Evolutionary conservation across 2,113 vertebrate species (phyloP).

Genomic region (Hippocampus abdominalis): DNA sequence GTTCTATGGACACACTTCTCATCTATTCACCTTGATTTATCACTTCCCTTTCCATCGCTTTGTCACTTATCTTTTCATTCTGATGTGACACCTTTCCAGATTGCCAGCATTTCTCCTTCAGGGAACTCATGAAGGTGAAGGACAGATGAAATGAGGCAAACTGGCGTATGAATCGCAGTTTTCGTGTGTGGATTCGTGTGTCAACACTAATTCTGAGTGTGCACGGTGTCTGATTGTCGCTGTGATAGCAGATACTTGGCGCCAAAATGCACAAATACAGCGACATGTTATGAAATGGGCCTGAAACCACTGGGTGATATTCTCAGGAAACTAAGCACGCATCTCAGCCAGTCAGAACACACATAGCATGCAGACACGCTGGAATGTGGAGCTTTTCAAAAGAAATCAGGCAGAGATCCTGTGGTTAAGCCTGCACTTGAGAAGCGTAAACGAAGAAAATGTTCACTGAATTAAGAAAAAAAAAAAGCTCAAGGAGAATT

Average conservation of each 20-base stretch:
- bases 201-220: constrained; percentile 30
- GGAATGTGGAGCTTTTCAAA: constrained; percentile 25
- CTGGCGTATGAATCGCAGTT: neutral
- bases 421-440: neutral
- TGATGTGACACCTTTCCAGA: constrained; percentile 38
- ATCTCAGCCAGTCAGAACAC: constrained; percentile 10
- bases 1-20: constrained; percentile 25
- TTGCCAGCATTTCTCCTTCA: constrained; percentile 22
- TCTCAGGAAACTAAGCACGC: neutral
- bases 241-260: constrained; percentile 46
- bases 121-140: constrained; percentile 7
- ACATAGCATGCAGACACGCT: constrained; percentile 12
- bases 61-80: constrained; percentile 15
- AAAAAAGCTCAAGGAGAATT: neutral
- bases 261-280: constrained; percentile 51
- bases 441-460: neutral
- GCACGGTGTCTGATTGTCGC: constrained; percentile 51
- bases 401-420: constrained; percentile 15
- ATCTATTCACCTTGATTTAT: constrained; percentile 19
- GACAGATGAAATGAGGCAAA: constrained; percentile 14
- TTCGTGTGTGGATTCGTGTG: neutral
- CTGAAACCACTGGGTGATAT: constrained; percentile 25
- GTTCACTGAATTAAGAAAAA: neutral
- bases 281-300: constrained; percentile 51
- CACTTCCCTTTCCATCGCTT: constrained; percentile 25